phyloP scores from a whole-genome alignment of 2,113 vertebrate species.

The Coptodon bakossiorum region DNA sequence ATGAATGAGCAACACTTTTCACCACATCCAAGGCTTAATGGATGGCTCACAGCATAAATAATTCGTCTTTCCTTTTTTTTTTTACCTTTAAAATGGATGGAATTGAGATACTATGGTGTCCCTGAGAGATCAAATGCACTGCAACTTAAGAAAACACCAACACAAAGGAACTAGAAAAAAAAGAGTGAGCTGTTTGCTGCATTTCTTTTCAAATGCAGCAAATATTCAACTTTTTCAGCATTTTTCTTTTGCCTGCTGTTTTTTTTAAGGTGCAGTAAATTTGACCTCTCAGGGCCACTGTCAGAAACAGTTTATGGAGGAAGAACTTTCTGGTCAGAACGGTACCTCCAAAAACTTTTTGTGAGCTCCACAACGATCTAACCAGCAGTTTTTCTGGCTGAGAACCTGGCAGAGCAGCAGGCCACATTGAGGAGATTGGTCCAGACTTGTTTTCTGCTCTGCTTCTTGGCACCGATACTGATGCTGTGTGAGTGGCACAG shows the following conservation, averaged over 20 bases:
- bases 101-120: not conserved
- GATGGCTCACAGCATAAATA: not conserved
- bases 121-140: not conserved
- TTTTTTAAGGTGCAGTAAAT: not conserved
- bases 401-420: not conserved
- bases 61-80: not conserved
- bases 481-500: constrained; percentile 30
- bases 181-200: not conserved
- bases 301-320: not conserved
- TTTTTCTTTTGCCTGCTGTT: not conserved
- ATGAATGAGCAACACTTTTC: not conserved
- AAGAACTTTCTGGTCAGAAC: not conserved
- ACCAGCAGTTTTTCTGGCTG: constrained; percentile 10
- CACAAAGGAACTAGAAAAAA: not conserved
- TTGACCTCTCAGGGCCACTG: not conserved
- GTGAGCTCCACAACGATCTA: not conserved
- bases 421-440: constrained; percentile 27
- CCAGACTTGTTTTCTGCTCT: constrained; percentile 43
- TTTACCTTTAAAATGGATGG: not conserved
- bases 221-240: not conserved
- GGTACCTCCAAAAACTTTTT: not conserved
- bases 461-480: constrained; percentile 24
- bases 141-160: not conserved
- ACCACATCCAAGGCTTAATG: not conserved
- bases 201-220: not conserved